A percentile compares a stretch with the other conserved stretches of the same genome.
Evolutionary conservation across 2,888 invertebrate species (phyloP).

Genomic region (Baccha elongata): DNA sequence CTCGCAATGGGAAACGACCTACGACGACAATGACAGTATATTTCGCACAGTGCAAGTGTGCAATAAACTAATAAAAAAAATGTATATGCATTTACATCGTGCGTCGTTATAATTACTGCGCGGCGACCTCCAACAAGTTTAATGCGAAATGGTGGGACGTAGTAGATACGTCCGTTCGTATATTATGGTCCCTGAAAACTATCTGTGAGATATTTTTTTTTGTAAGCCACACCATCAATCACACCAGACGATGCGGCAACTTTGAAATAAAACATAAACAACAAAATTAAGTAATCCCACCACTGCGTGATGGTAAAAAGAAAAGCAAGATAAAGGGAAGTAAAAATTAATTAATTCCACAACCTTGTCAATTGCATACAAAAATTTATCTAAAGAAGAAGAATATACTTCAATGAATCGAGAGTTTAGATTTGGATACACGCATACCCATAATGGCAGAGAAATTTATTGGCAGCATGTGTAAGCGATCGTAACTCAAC

Average conservation of each 20-base stretch:
- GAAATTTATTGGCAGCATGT: constrained; percentile 64
- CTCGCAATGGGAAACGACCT: constrained; percentile 43
- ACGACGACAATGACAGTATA: constrained; percentile 16
- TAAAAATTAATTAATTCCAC: constrained; percentile 59
- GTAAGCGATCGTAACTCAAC: constrained; percentile 63
- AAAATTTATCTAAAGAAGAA: constrained; percentile 2
- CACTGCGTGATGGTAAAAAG: constrained; percentile 1
- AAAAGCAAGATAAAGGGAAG: background rate
- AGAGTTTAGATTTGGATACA: background rate
- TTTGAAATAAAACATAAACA: background rate
- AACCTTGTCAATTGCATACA: constrained; percentile 61
- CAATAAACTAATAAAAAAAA: constrained; percentile 27
- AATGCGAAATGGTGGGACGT: constrained; percentile 1
- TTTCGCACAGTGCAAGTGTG: constrained; percentile 17
- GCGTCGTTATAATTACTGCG: constrained; percentile 53
- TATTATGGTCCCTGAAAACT: constrained; percentile 24
- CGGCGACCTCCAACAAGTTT: constrained; percentile 47
- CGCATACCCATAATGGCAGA: constrained; percentile 6
- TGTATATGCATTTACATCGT: constrained; percentile 37
- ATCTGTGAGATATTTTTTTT: constrained; percentile 33
- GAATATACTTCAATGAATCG: background rate
- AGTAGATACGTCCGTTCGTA: background rate
- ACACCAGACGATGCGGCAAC: constrained; percentile 44
- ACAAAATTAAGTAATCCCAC: constrained; percentile 43
- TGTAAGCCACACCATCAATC: constrained; percentile 36